Evolutionary conservation across 2,888 invertebrate species (phyloP), one percentile per base, ranked within the genome.

Genomic region (Tiphia femorata): DNA sequence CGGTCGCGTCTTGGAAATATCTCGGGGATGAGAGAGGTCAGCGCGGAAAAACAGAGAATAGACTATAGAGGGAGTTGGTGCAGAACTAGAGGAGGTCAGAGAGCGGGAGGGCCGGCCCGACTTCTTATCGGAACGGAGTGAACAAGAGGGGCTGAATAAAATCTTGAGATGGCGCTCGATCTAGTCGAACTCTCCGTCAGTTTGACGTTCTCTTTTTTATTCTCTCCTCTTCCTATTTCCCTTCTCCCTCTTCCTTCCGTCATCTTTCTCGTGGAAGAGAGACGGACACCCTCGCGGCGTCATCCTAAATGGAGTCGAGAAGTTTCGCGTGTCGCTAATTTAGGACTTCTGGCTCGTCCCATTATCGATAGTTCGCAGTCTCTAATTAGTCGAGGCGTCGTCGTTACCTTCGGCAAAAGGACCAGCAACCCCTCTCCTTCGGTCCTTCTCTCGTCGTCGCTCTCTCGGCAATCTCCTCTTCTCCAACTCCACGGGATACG

Each of bases 321-420:
- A 63, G 68, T 65, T 65, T 62, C 59, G 48, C 50, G 48, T 41
- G 64, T 62, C 47, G 52, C 59, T 64, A 69, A 69, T 70, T 68
- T 59, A 54, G 62, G 55, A 61, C 53, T 62, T 62, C 51, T 46
- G 30, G 47, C 55, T 54, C 51, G 60, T 47, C 46, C 64, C 49
- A 64, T 70, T 70, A 67, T 63, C 52, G 58, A 62, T 64, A 64
- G 62, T 61, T 64, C 38, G 49, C 48, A 69, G 56, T 51, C 62
- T 64, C 62, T 62, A 67, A 70, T 70, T 67, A 67, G 61, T 53
- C 41, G 49, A 43, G 30, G 41, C 52, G 46, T 42, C n/a, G n/a
- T n/a, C 56, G 44, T 53, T 57, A 52, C 37, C 56, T 56, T 47
- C 16, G 46, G 25, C n/a, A 40, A 49, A 43, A 47, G 42, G 21